A percentile compares a stretch with the other conserved stretches of the same genome.
phyloP scores from a whole-genome alignment of 1,140 invertebrate species.

The Telenomus remus region DNA sequence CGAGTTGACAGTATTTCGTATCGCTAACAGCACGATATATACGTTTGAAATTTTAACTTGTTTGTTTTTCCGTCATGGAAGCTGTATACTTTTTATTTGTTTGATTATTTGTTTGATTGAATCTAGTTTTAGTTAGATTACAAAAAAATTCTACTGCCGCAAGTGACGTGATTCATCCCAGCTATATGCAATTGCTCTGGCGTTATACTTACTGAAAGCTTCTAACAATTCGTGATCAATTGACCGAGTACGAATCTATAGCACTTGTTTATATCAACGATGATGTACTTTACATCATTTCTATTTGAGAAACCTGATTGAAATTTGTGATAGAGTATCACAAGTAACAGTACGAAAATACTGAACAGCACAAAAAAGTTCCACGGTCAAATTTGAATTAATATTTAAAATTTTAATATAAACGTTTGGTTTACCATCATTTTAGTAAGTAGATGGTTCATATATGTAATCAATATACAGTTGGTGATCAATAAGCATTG shows the following conservation, averaged over 20 bases:
- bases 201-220: constrained; percentile 5
- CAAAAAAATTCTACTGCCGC: constrained; percentile 11
- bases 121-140: constrained; percentile 8
- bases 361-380: too few relatives aligned
- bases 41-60: constrained; percentile 20
- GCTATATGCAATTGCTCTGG: constrained; percentile 16
- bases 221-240: constrained; percentile 26
- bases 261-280: constrained; percentile 9
- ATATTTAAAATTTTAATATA: too few relatives aligned
- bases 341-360: too few relatives aligned
- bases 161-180: constrained; percentile 29
- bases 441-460: too few relatives aligned
- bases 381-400: too few relatives aligned
- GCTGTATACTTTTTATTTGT: constrained; percentile 21
- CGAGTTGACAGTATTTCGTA: constrained; percentile 1
- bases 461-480: too few relatives aligned
- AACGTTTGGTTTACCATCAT: too few relatives aligned
- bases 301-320: too few relatives aligned
- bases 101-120: constrained; percentile 31
- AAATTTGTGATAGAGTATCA: too few relatives aligned
- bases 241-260: constrained; percentile 7
- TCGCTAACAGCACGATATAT: neutral
- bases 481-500: too few relatives aligned
- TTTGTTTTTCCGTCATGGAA: constrained; percentile 8
- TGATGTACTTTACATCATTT: too few relatives aligned